These are phyloP conservation scores for Lagorchestes hirsutus DNA, from an alignment of 2,797 vertebrate genomes.

Conservation along the genomic window DNA sequence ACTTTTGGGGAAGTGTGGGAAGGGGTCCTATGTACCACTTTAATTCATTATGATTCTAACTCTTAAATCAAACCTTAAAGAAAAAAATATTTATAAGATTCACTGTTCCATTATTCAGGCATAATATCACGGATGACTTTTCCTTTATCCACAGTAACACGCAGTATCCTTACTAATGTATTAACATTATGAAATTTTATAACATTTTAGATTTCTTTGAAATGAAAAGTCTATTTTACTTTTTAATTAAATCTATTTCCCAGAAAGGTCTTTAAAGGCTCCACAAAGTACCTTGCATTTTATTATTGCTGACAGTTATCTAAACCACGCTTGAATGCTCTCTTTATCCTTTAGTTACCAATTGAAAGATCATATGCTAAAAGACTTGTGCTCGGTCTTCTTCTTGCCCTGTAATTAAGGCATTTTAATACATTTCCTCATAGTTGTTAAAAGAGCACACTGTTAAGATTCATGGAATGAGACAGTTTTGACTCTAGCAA, in stretches of 20 bases:
- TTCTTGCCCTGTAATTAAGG: constrained; percentile 87
- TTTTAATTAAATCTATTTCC: constrained; percentile 88
- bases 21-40: background rate
- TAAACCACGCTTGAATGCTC: constrained; percentile 87
- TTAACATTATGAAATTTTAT: constrained; percentile 81
- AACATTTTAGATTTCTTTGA: constrained; percentile 84
- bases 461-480: constrained; percentile 86
- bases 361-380: constrained; percentile 87
- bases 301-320: constrained; percentile 87
- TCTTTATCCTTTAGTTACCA: constrained; percentile 87
- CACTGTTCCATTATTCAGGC: constrained; percentile 53
- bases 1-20: background rate
- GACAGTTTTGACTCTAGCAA: constrained; percentile 85
- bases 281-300: constrained; percentile 84
- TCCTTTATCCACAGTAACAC: constrained; percentile 70
- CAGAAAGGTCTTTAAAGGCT: constrained; percentile 83
- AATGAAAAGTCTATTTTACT: constrained; percentile 84
- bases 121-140: constrained; percentile 67
- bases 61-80: constrained; percentile 55
- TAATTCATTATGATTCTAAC: constrained; percentile 4
- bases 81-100: constrained; percentile 73
- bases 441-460: constrained; percentile 83
- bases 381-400: constrained; percentile 84
- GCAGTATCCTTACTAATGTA: constrained; percentile 72
- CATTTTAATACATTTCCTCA: constrained; percentile 84